Conservation (phyloP, 2,113 vertebrate genomes). For the Plotosus lineatus region DNA sequence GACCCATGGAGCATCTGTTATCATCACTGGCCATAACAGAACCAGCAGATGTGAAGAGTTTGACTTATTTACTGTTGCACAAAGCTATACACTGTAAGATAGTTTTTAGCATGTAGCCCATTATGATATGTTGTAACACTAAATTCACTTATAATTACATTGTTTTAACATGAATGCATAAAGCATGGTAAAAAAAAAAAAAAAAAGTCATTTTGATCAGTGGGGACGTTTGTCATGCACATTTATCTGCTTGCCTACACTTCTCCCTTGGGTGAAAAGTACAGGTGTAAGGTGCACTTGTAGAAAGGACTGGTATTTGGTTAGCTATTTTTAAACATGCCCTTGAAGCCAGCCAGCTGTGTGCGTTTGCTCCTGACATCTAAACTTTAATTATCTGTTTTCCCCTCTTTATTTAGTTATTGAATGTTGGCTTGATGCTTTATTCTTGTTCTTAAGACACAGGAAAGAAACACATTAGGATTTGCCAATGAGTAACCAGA, state of each 20-base stretch:
- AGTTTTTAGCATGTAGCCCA: not conserved
- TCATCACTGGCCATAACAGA: constrained; percentile 1
- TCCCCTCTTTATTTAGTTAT: constrained; percentile 6
- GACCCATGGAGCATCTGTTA: constrained; percentile 23
- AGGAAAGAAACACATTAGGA: constrained; percentile 13
- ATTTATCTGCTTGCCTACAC: not conserved
- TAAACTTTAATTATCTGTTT: constrained; percentile 37
- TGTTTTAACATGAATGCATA: not conserved
- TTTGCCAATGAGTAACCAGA: constrained; percentile 31
- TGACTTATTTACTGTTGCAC: not conserved
- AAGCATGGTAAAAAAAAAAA: not conserved
- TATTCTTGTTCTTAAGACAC: constrained; percentile 1
- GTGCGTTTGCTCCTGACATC: constrained; percentile 24
- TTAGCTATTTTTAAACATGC: constrained; percentile 51
- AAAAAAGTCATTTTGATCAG: not conserved
- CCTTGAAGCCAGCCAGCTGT: constrained; percentile 51
- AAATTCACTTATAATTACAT: not conserved
- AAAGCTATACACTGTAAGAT: not conserved
- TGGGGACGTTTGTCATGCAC: not conserved
- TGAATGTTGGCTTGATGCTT: constrained; percentile 4
- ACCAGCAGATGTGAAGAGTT: constrained; percentile 24
- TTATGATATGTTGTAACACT: not conserved
- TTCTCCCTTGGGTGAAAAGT: constrained; percentile 28
- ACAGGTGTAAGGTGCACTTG: constrained; percentile 43
- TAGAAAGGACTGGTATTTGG: constrained; percentile 44